Conservation (phyloP, 1,140 invertebrate genomes). For the Hydropsyche tenuis region DNA sequence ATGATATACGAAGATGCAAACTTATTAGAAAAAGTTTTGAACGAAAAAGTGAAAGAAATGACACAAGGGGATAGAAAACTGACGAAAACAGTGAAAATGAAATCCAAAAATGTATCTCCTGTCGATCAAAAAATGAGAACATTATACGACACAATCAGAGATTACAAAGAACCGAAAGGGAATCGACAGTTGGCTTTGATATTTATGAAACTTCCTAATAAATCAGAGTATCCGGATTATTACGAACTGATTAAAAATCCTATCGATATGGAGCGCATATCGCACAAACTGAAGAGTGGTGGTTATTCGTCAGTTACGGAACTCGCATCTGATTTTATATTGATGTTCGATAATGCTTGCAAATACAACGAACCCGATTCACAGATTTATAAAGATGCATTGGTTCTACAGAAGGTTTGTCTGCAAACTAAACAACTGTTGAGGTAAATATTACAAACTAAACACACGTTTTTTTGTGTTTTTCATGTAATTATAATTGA, state of each 20-base stretch:
- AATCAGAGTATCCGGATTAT: constrained; percentile 95
- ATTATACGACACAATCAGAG: constrained; percentile 88
- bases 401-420: constrained; percentile 89
- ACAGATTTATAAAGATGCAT: constrained; percentile 97
- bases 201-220: constrained; percentile 94
- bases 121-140: constrained; percentile 81
- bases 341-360: constrained; percentile 99
- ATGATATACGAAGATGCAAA: constrained; percentile 94
- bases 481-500: neutral
- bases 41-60: constrained; percentile 83
- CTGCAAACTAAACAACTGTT: constrained; percentile 91
- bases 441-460: constrained; percentile 53
- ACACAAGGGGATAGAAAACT: constrained; percentile 49
- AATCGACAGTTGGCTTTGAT: constrained; percentile 84
- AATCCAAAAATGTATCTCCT: constrained; percentile 58
- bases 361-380: constrained; percentile 99
- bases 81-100: constrained; percentile 53
- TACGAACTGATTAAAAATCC: constrained; percentile 98
- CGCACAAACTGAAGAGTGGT: constrained; percentile 81
- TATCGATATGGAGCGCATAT: constrained; percentile 96
- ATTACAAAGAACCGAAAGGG: constrained; percentile 88
- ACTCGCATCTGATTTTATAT: constrained; percentile 88
- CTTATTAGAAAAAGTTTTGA: constrained; percentile 82
- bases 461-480: constrained; percentile 5
- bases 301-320: constrained; percentile 89